Evolutionary conservation across 2,797 vertebrate species (phyloP), one percentile per base, ranked within the genome.

Genomic region (Pangasius mekongensis): DNA sequence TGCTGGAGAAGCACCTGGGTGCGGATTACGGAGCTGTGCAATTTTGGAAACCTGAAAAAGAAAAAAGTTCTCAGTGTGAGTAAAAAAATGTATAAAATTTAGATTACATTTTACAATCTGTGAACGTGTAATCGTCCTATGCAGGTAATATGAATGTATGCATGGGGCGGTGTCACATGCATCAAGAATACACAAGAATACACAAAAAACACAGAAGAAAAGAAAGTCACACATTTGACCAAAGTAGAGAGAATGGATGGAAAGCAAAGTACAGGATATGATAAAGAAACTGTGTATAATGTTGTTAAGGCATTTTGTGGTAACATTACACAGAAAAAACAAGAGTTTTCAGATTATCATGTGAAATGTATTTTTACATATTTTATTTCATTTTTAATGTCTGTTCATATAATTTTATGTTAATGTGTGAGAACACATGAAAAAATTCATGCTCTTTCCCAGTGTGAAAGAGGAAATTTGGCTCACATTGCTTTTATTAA

Each of bases 11-110:
- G 96, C 71, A 98, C 97, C 83, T 97, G 97, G 5, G 98, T 99
- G 78, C 98, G 95, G 93, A 99, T 98, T 91, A 99, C 97, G 6
- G 97, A 96, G n/a, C 98, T 99, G 94, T 99, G 98, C 89, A 99
- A 94, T 85, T 97, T 97, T 22, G 98, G 97, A 90, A 99, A 99
- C 95, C 98, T 99, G 87, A 81, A 14, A 43, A 13, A 39, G 9
- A 58, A 43, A 36, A n/a, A 64, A 24, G 13, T 24, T 85, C 39
- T 73, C 4, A 71, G 8, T 39, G 2, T 20, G 30, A 33, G 30
- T 84, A 1, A 39, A 60, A 83, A 49, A 60, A 64, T 11, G 5
- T 5, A 30, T 5, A 47, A 77, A 20, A 18, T 54, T 30, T 52
- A 54, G 22, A 77, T 77, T 77, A 77, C 49, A 30, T 77, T 8